A percentile compares a stretch with the other conserved stretches of the same genome.
Evolutionary conservation across 2,113 vertebrate species (phyloP).

Genomic region (Neofelis nebulosa): DNA sequence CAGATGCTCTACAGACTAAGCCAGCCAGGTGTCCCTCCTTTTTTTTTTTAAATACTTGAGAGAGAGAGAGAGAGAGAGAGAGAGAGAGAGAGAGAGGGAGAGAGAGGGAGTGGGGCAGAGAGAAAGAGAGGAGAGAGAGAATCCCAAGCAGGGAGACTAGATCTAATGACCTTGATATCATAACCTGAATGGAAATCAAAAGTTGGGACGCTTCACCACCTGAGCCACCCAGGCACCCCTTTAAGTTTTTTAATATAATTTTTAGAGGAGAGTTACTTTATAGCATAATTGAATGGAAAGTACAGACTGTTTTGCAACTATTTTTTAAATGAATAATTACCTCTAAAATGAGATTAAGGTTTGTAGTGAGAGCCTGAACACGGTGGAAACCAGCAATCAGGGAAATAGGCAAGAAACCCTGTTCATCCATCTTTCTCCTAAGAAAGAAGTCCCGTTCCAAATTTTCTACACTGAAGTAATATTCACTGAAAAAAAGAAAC

Average conservation of each 20-base stretch:
- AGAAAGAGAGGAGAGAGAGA: no score
- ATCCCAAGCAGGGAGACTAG: no score
- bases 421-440: constrained; percentile 95
- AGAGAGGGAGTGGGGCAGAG: accelerated
- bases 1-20: no score
- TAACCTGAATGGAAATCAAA: no score
- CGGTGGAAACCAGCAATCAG: constrained; percentile 96
- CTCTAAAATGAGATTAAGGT: constrained; percentile 93
- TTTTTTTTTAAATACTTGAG: no score
- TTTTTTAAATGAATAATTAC: constrained; percentile 81
- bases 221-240: no score
- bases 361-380: constrained; percentile 95
- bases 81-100: no score
- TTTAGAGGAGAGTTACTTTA: background rate
- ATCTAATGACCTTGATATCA: no score
- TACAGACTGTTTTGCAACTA: background rate
- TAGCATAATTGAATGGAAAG: background rate
- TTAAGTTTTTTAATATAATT: background rate
- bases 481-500: constrained; percentile 88
- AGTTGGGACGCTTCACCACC: no score
- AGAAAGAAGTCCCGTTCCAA: constrained; percentile 98
- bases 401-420: constrained; percentile 96
- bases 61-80: no score
- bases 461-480: constrained; percentile 98
- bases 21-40: no score